These are phyloP conservation scores for Verasper variegatus DNA, from an alignment of 2,113 vertebrate genomes.

Conservation along the genomic window DNA sequence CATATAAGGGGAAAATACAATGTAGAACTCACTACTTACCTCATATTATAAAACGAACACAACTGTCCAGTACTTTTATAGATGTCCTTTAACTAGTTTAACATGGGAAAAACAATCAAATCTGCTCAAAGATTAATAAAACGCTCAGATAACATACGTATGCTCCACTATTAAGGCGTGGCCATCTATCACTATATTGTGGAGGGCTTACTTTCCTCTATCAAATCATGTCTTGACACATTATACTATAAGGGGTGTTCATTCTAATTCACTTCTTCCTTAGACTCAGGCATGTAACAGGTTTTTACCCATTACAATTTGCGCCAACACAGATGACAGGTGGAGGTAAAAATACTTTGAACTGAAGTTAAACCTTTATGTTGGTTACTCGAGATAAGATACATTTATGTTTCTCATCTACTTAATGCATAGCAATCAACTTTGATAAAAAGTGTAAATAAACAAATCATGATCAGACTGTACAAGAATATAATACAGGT, in stretches of 20 bases:
- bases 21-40: no score
- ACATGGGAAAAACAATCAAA: constrained; percentile 18
- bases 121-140: constrained; percentile 11
- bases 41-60: constrained; percentile 12
- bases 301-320: background rate
- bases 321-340: background rate
- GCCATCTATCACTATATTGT: background rate
- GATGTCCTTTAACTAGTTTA: background rate
- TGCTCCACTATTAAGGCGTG: background rate
- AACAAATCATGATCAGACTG: constrained; percentile 56
- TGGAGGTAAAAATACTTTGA: constrained; percentile 32
- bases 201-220: background rate
- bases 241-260: background rate
- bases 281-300: background rate
- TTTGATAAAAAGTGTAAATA: constrained; percentile 53
- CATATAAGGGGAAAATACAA: no score
- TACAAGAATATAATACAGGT: constrained; percentile 63
- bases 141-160: constrained; percentile 12
- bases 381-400: constrained; percentile 2
- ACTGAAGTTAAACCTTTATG: constrained; percentile 23
- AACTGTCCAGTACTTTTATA: constrained; percentile 20
- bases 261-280: background rate
- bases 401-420: constrained; percentile 11
- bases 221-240: background rate
- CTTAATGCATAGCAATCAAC: constrained; percentile 17